Evolutionary conservation across 2,888 invertebrate species (phyloP), one percentile per base, ranked within the genome.

Genomic region (Eupeodes luniger): DNA sequence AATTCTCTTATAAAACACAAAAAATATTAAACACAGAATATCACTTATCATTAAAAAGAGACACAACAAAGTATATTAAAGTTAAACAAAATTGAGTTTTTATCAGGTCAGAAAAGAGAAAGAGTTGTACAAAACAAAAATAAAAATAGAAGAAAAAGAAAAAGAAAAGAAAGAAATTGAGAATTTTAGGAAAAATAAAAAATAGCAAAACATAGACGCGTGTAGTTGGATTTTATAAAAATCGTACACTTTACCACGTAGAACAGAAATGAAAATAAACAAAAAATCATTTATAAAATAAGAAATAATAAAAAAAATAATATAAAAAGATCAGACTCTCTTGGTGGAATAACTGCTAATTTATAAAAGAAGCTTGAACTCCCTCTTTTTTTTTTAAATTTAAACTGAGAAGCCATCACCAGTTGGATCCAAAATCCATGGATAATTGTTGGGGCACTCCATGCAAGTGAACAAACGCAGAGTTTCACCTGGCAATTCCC

Each of bases 401-500:
- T 95, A 97, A 92, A 96, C 96, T 92, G 96, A 96, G 95, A 97
- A 97, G 91, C 98, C 98, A 94, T 98, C 98, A 92, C 98, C 98
- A 92, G 98, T 98, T 89, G 98, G 98, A 94, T 98, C 98, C 91
- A 98, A 95, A 92, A 98, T 96, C 98, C 98, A 98, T 79, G 98
- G 98, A 93, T 98, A 98, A 94, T 98, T 98, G 93, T 98, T 97
- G 86, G 98, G 98, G 93, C 98, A 98, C 94, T 98, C 98, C 97
- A 98, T 97, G 94, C 98, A 98, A 79, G 98, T 98, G 95, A 98
- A 98, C 83, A 98, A 95, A 93, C 98, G 96, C 67, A 98, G 95
- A 67, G 97, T 98, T 94, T 98, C 98, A 89, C 98, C 98, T 49
- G 98, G 98, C 90, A 98, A 94, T 94, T 98, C 98, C 91, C 98